Percentiles rank a stretch among this genome's conserved stretches.
Evolutionary conservation across 2,888 invertebrate genomes (phyloP).

Genomic region (Gisinianus flammeolus): DNA sequence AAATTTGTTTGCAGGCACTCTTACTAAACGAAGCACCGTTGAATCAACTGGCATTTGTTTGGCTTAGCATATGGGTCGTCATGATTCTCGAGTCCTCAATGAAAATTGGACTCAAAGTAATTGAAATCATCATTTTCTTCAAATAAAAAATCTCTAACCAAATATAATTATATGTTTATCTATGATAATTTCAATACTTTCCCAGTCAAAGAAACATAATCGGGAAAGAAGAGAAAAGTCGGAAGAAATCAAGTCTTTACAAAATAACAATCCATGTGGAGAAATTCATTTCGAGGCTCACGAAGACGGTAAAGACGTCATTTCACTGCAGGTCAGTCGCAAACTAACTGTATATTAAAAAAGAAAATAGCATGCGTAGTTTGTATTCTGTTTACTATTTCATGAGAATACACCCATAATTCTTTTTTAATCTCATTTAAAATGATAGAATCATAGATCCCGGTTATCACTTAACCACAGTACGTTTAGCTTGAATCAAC

Average conservation of each 20-base stretch:
- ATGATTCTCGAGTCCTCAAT: constrained; percentile 67
- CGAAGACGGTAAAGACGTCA: too few species aligned
- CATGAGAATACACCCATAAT: too few species aligned
- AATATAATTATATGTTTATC: not conserved
- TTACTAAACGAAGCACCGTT: constrained; percentile 5
- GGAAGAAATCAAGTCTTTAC: constrained; percentile 22
- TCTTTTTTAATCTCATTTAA: too few species aligned
- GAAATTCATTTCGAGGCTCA: too few species aligned
- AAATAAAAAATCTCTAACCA: not conserved
- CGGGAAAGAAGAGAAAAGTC: constrained; percentile 6
- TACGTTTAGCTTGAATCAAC: constrained; percentile 55
- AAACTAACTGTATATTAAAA: too few species aligned
- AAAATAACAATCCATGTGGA: constrained; percentile 30
- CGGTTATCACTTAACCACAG: constrained; percentile 50
- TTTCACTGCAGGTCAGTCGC: too few species aligned
- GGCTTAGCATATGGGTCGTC: constrained; percentile 67
- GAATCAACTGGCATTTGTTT: constrained; percentile 61
- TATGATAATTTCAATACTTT: not conserved
- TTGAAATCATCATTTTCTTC: not conserved
- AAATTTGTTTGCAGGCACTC: constrained; percentile 14
- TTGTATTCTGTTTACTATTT: too few species aligned
- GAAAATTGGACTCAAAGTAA: constrained; percentile 63
- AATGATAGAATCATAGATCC: not conserved
- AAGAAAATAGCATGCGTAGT: too few species aligned
- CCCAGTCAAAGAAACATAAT: constrained; percentile 58